These are phyloP conservation scores for Cygnus olor DNA, from an alignment of 2,797 vertebrate genomes.

Conservation along the genomic window DNA sequence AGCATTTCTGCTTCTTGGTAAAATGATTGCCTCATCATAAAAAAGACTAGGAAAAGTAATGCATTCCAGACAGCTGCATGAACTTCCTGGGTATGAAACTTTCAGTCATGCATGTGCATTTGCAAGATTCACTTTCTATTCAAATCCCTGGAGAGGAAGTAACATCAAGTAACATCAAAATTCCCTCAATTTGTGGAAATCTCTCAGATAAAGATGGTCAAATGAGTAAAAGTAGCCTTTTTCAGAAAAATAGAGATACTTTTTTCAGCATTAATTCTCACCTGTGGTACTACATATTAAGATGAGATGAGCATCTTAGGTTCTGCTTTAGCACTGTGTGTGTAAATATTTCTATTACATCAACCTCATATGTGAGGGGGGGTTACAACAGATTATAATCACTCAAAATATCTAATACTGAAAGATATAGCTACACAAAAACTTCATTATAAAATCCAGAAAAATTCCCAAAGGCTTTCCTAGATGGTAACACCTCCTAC, in stretches of 20 bases:
- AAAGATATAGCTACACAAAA: neutral
- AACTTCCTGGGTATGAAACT: neutral
- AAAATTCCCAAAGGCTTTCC: neutral
- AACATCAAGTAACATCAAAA: neutral
- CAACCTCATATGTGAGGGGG: neutral
- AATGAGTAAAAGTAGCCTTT: neutral
- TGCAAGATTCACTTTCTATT: neutral
- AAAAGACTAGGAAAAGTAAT: neutral
- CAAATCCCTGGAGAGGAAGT: neutral
- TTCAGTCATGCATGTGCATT: accelerated
- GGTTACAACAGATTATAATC: neutral
- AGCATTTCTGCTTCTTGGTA: neutral
- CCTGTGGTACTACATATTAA: neutral
- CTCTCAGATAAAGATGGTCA: neutral
- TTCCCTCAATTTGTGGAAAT: neutral
- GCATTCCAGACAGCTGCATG: neutral
- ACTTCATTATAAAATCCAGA: neutral
- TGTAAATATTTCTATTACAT: neutral
- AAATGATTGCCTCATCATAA: neutral
- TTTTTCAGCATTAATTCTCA: neutral
- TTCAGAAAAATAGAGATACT: neutral
- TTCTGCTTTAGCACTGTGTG: neutral
- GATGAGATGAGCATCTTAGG: neutral
- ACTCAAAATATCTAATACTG: neutral
- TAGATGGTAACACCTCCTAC: neutral